Evolutionary conservation across 1,140 invertebrate species (phyloP), one percentile per base, ranked within the genome.

Genomic region (Harpegnathos saltator): DNA sequence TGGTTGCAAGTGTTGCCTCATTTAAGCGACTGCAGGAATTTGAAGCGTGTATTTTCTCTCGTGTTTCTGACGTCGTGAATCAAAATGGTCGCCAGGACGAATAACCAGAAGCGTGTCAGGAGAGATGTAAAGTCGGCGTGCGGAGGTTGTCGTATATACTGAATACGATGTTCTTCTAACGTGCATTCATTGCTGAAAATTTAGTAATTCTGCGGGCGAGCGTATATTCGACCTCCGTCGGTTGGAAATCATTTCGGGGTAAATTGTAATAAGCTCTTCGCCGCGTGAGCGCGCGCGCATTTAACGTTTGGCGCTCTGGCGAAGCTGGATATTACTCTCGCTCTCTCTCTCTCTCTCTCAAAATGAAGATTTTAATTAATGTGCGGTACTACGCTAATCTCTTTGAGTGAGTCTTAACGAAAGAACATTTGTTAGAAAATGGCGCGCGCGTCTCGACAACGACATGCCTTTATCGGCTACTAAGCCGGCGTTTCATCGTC

Each of bases 401-500:
- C 50, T 29, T 44, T 1, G 58, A 69, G 65, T 44, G 52, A 69
- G n/a, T 17, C 33, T 15, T 19, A 44, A 58, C 33, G n/a, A 80
- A 80, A 71, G 38, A 69, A 17, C 61, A 29, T 38, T 59, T 15
- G 14, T 80, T 58, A 26, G 29, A 17, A 69, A 58, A 44, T 44
- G 11, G 38, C 9, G 4, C 3, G 22, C 54, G n/a, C 29, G 33
- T 17, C 44, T 69, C 7, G 9, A 19, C 44, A 2, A 52, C 1
- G 19, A 50, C 1, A 15, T 14, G 17, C 26, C 9, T 48, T 52
- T 17, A 52, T 52, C 19, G 56, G 48, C 29, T 15, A 26, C 44
- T 62, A 48, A 44, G 48, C 54, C 15, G 22, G 24, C 61, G n/a
- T 59, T 63, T 66, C 62, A 58, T 71, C 62, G 63, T 61, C 85